Evolutionary conservation across 2,113 vertebrate genomes (phyloP).

Genomic region (Polypterus bichir): DNA sequence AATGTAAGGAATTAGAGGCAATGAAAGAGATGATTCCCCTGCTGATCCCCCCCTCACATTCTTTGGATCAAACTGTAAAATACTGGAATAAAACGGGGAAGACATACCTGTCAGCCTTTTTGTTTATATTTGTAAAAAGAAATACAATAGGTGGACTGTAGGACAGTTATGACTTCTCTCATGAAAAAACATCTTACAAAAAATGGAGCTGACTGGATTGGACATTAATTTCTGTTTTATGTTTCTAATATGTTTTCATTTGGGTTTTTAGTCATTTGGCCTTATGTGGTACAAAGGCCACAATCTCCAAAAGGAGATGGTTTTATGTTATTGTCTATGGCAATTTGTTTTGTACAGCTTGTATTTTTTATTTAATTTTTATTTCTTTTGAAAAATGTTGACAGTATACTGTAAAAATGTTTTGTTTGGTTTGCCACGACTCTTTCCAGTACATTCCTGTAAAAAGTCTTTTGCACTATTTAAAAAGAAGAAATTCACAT

Average conservation of each 20-base stretch:
- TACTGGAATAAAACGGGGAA: slow-evolving; percentile 38
- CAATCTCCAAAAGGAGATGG: slow-evolving; percentile 67
- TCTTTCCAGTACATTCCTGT: slow-evolving; percentile 90
- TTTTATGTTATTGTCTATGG: slow-evolving; percentile 78
- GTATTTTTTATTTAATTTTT: slow-evolving; percentile 44
- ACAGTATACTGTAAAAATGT: slow-evolving; percentile 72
- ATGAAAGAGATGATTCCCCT: slow-evolving; percentile 28
- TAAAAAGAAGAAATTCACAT: slow-evolving; percentile 55
- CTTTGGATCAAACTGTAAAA: slow-evolving; percentile 46
- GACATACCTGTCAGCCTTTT: slow-evolving; percentile 31
- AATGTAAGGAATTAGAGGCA: slow-evolving; percentile 55
- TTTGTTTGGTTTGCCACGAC: slow-evolving; percentile 51
- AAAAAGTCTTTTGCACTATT: slow-evolving; percentile 97
- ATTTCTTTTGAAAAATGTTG: slow-evolving; percentile 57
- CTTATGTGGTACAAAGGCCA: slow-evolving; percentile 49
- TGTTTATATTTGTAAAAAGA: slow-evolving; percentile 50
- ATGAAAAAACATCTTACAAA: slow-evolving; percentile 53
- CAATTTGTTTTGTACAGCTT: slow-evolving; percentile 75
- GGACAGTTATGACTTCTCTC: slow-evolving; percentile 44
- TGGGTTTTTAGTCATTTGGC: slow-evolving; percentile 48
- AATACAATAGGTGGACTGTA: slow-evolving; percentile 45
- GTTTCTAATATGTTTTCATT: slow-evolving; percentile 61
- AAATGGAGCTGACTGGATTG: slow-evolving; percentile 65
- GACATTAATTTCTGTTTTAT: slow-evolving; percentile 62
- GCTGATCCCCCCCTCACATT: slow-evolving; percentile 36